These are phyloP conservation scores for Amitus sp. DNA, from an alignment of 2,888 invertebrate species.

Conservation along the genomic window DNA sequence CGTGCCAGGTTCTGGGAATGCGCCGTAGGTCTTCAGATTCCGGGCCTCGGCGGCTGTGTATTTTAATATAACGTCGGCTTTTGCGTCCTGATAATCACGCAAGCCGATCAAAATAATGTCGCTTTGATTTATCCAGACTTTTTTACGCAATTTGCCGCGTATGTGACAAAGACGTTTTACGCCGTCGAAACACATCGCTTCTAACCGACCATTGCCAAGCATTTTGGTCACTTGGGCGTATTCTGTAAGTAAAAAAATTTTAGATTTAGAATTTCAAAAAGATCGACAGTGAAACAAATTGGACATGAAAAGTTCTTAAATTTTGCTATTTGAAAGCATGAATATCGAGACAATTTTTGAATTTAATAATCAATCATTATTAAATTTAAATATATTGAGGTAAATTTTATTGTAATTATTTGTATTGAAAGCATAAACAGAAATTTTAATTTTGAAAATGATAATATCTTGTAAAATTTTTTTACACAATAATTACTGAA, in stretches of 20 bases:
- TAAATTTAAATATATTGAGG: neutral
- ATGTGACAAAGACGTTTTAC: constrained; percentile 98
- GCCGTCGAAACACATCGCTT: constrained; percentile 99
- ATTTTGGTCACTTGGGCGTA: constrained; percentile 99
- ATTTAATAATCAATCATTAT: too few relatives aligned
- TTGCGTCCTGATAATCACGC: constrained; percentile 96
- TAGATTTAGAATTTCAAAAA: neutral
- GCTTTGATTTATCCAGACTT: constrained; percentile 98
- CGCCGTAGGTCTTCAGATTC: constrained; percentile 98
- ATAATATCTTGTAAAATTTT: too few relatives aligned
- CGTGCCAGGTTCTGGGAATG: constrained; percentile 95
- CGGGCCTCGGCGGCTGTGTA: constrained; percentile 99
- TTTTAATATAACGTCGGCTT: constrained; percentile 98
- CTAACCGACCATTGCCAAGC: constrained; percentile 98
- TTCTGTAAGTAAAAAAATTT: constrained; percentile 77
- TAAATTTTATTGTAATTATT: too few relatives aligned
- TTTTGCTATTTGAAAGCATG: neutral
- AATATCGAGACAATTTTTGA: neutral
- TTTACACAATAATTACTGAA: too few relatives aligned
- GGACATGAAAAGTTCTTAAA: neutral
- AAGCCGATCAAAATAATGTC: constrained; percentile 98
- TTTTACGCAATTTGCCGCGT: constrained; percentile 92
- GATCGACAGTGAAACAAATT: too few relatives aligned
- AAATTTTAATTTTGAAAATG: too few relatives aligned
- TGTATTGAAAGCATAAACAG: too few relatives aligned